These are phyloP conservation scores for Protonemura montana DNA, from an alignment of 2,888 invertebrate species.

Conservation along the genomic window DNA sequence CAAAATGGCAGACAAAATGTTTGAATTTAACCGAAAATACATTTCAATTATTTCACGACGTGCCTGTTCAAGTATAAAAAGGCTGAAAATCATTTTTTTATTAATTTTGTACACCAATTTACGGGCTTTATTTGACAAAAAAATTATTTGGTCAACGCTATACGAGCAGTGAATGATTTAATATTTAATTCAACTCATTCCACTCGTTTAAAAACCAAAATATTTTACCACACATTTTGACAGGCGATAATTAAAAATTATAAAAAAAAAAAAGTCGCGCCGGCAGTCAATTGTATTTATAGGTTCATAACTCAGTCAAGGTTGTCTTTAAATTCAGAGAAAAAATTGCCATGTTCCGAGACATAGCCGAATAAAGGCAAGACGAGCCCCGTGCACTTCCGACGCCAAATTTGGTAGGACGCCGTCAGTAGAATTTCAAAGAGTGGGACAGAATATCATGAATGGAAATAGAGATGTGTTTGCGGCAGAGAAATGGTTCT, in stretches of 20 bases:
- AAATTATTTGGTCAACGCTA: too few relatives aligned
- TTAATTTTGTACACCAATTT: too few relatives aligned
- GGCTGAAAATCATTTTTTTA: too few relatives aligned
- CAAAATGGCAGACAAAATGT: too few relatives aligned
- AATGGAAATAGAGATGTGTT: too few relatives aligned
- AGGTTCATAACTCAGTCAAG: not conserved
- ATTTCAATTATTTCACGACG: too few relatives aligned
- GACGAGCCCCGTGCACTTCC: not conserved
- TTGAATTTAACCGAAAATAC: too few relatives aligned
- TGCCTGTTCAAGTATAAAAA: too few relatives aligned
- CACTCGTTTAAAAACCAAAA: not conserved
- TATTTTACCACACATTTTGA: not conserved
- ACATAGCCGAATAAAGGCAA: not conserved
- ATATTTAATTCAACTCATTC: too few relatives aligned
- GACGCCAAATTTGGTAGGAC: not conserved
- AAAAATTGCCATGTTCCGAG: not conserved
- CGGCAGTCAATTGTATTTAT: not conserved
- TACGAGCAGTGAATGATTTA: too few relatives aligned
- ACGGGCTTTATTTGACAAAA: too few relatives aligned
- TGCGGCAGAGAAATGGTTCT: too few relatives aligned
- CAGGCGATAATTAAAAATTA: not conserved
- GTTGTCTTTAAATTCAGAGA: not conserved
- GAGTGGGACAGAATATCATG: not conserved
- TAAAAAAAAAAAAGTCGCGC: not conserved
- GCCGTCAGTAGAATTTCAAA: not conserved